These are phyloP conservation scores for Catagonus wagneri DNA, from an alignment of 2,113 vertebrate species.

Conservation along the genomic window DNA sequence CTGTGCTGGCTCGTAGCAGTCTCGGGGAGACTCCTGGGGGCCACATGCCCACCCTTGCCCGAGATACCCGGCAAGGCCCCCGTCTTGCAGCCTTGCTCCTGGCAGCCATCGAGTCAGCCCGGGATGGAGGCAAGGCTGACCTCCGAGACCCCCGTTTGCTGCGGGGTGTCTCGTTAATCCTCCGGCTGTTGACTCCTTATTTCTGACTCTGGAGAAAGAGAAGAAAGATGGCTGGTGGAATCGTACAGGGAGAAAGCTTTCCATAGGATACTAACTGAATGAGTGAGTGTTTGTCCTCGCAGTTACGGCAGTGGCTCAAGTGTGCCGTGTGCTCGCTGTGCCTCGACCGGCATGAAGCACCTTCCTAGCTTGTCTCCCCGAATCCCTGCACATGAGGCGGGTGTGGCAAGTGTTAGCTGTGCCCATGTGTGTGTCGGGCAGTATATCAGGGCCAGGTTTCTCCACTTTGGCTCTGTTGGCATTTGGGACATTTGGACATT, in stretches of 20 bases:
- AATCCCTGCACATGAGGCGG: neutral
- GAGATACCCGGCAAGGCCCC: neutral
- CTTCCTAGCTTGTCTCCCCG: neutral
- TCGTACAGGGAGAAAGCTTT: neutral
- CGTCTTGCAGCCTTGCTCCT: neutral
- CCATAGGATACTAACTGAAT: neutral
- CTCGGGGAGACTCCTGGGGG: neutral
- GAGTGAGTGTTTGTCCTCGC: neutral
- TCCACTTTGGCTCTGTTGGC: neutral
- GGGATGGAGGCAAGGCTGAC: neutral
- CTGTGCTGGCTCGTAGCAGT: neutral
- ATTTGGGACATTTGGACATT: neutral
- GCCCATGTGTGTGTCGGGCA: neutral
- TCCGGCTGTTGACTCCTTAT: neutral
- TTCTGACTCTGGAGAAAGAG: neutral
- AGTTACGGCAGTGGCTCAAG: neutral
- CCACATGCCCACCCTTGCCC: neutral
- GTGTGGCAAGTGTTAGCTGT: neutral
- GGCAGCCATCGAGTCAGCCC: neutral
- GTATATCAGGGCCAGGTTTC: neutral
- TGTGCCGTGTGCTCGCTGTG: neutral
- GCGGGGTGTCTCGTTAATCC: neutral
- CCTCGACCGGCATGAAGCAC: accelerated
- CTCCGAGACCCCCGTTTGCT: neutral
- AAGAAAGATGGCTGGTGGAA: neutral